These are phyloP conservation scores for Xestia c-nigrum DNA, from an alignment of 2,888 invertebrate species.

Conservation along the genomic window DNA sequence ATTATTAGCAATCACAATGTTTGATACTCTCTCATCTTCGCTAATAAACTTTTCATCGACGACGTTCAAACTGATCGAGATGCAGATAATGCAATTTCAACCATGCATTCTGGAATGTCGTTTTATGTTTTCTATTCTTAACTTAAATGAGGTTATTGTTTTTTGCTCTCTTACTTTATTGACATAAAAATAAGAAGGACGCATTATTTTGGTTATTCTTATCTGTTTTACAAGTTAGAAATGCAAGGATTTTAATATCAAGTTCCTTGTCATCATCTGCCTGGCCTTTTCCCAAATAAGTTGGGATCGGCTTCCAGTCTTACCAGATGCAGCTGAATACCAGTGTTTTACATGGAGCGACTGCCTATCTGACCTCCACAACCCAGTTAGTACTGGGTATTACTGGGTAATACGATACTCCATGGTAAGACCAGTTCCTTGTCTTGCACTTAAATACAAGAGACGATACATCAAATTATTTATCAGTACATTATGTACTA, in stretches of 20 bases:
- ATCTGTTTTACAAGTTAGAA: too few species aligned
- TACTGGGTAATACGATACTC: too few species aligned
- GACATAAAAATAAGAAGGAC: background rate
- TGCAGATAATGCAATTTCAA: constrained; percentile 3
- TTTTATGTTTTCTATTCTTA: background rate
- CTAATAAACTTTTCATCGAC: constrained; percentile 34
- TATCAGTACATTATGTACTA: background rate
- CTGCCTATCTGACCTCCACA: too few species aligned
- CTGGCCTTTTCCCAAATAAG: too few species aligned
- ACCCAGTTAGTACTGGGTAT: too few species aligned
- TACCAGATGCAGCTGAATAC: too few species aligned
- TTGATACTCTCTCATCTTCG: constrained; percentile 36
- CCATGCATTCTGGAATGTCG: constrained; percentile 8
- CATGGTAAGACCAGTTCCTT: background rate
- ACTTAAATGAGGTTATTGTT: background rate
- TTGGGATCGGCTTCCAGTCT: too few species aligned
- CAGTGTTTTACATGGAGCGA: too few species aligned
- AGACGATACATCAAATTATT: background rate
- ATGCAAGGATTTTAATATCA: too few species aligned
- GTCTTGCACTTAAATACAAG: background rate
- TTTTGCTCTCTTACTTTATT: background rate
- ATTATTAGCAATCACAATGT: constrained; percentile 12
- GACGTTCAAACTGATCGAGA: background rate
- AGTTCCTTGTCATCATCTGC: too few species aligned
- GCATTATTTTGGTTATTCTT: background rate